Evolutionary conservation across 2,113 vertebrate species (phyloP), one percentile per base, ranked within the genome.

Genomic region (Scartelaos histophorus): DNA sequence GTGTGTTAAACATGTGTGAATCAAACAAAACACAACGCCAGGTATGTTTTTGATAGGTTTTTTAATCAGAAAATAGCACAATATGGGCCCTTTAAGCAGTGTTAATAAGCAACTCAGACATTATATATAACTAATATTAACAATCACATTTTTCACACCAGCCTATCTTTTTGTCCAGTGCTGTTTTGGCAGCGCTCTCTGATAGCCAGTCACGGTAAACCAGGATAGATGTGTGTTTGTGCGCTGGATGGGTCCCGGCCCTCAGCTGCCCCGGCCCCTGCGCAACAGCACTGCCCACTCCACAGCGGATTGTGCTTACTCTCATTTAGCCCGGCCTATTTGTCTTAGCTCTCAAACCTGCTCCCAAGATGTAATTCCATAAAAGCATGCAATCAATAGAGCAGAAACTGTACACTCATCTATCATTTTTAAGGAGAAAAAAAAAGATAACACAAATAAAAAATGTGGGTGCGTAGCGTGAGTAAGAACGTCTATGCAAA

Each of bases 341-440:
- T 92, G 89, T 94, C 92, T 93, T 90, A 87, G 80, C 60, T 84
- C 69, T 87, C 78, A 90, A 86, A 91, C 82, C 82, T 79, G 85
- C 81, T 88, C 83, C 90, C 87, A 93, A 91, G 90, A 94, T 93
- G 92, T 92, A 93, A 94, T 94, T 92, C 90, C 92, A 93, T 94
- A 94, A 93, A 94, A 93, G 92, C 93, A 86, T 90, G 81, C 88
- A 93, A 94, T 94, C 93, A 90, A 93, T 94, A 93, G 72, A 77
- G 58, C 81, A 73, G 80, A 91, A 94, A 90, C 87, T 75, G 73
- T 85, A 87, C 86, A 75, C 85, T 90, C 91, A 90, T 93, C 87
- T 92, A 92, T 94, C 93, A 93, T 93, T 92, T 91, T 86, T 29
- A 29, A 29, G 85, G 51, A 84, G 76, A 71, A 73, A 81, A 74